Conservation (phyloP, 2,113 vertebrate genomes). For the Cepphus grylle region DNA sequence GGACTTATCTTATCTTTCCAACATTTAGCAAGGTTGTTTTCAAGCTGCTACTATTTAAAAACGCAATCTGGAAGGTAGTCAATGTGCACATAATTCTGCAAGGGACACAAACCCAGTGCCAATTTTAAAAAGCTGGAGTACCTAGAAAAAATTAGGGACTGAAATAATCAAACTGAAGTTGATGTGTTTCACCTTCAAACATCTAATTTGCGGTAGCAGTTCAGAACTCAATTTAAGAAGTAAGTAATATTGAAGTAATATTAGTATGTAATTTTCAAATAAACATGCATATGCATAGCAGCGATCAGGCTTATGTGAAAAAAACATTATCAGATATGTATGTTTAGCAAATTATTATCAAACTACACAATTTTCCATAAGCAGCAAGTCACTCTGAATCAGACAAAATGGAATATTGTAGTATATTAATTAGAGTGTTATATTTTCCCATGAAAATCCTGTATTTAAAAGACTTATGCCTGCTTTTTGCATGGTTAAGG, state of each 20-base stretch:
- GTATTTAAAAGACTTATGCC: not conserved
- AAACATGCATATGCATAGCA: not conserved
- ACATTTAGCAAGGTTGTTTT: not conserved
- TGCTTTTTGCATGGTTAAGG: not conserved
- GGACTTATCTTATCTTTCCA: not conserved
- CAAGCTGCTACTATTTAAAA: not conserved
- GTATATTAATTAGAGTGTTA: not conserved
- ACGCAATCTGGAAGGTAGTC: not conserved
- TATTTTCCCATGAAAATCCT: not conserved
- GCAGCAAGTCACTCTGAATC: not conserved
- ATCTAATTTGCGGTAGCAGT: not conserved
- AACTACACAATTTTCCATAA: not conserved
- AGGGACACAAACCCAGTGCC: not conserved
- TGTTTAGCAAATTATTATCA: not conserved
- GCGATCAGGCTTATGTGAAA: not conserved
- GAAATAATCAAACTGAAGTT: not conserved
- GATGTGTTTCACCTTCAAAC: not conserved
- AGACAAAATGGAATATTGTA: not conserved
- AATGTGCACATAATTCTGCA: not conserved
- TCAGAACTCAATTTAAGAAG: not conserved
- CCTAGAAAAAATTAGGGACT: not conserved
- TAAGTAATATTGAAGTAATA: not conserved
- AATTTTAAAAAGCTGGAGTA: not conserved
- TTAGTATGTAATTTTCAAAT: not conserved
- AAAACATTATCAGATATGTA: not conserved